These are phyloP conservation scores for Sarcophilus harrisii DNA, from an alignment of 2,797 vertebrate genomes.

Conservation along the genomic window DNA sequence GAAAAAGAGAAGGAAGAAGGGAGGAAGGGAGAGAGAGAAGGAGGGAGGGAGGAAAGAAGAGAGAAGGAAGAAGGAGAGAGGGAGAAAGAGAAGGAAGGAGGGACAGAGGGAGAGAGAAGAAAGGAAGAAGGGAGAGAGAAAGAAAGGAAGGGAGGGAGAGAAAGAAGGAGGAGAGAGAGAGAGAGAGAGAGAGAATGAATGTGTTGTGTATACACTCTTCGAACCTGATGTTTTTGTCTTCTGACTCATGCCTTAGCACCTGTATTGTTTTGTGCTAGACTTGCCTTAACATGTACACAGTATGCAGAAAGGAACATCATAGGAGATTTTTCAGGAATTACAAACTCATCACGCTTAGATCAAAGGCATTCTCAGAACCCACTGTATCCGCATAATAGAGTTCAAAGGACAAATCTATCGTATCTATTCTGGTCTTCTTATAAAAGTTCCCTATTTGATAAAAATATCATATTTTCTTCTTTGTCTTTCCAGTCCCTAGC, in stretches of 20 bases:
- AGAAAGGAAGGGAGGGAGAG: background rate
- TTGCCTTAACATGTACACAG: background rate
- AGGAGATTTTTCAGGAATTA: background rate
- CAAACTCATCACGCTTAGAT: background rate
- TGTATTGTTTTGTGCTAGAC: background rate
- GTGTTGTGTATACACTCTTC: background rate
- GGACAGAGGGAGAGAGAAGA: too few relatives aligned
- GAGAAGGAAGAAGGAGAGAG: too few relatives aligned
- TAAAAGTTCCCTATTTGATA: background rate
- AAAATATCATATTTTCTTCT: background rate
- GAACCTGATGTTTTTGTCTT: background rate
- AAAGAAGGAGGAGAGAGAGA: background rate
- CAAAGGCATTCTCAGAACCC: background rate
- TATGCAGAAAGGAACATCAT: background rate
- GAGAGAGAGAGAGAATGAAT: background rate
- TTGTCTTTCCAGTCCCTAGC: background rate
- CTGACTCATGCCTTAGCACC: conserved; percentile 1
- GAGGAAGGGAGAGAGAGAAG: too few relatives aligned
- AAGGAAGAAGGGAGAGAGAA: background rate
- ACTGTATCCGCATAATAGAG: background rate
- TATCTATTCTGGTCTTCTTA: background rate
- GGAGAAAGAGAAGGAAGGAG: too few relatives aligned
- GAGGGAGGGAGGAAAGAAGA: too few relatives aligned
- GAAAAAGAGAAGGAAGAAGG: too few relatives aligned
- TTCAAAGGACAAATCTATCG: background rate